A percentile compares a stretch with the other conserved stretches of the same genome.
Conservation (phyloP, 2,888 invertebrate genomes). For the Troides helena region DNA sequence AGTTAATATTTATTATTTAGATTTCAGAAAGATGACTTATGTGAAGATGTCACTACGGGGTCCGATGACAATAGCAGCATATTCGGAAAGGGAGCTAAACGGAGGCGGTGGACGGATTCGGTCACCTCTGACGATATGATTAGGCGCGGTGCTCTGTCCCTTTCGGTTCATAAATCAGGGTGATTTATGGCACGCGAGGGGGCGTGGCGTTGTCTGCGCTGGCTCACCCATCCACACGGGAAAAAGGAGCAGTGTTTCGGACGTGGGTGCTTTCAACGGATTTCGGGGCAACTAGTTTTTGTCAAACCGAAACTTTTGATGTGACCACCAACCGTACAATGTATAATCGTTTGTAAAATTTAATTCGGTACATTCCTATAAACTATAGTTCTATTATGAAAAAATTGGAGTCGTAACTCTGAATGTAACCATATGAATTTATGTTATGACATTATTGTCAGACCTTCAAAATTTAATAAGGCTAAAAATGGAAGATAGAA, state of each 20-base stretch:
- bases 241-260: slow-evolving; percentile 38
- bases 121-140: slow-evolving; percentile 30
- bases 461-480: no score
- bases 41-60: neutral
- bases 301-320: slow-evolving; percentile 7
- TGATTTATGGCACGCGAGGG: slow-evolving; percentile 64
- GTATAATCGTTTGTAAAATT: neutral
- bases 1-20: neutral
- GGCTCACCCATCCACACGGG: slow-evolving; percentile 30
- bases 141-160: slow-evolving; percentile 41
- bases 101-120: slow-evolving; percentile 9
- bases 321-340: neutral
- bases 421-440: no score
- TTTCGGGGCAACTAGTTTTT: slow-evolving; percentile 31
- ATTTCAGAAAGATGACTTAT: neutral
- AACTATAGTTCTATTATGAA: neutral
- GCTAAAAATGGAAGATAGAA: no score
- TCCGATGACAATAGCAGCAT: neutral
- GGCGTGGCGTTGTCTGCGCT: slow-evolving; percentile 46
- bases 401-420: no score
- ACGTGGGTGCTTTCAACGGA: slow-evolving; percentile 36
- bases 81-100: slow-evolving; percentile 6
- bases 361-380: neutral
- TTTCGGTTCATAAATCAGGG: slow-evolving; percentile 68
- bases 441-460: no score